phyloP scores from a whole-genome alignment of 2,797 vertebrate species.

The Antennarius maculatus region DNA sequence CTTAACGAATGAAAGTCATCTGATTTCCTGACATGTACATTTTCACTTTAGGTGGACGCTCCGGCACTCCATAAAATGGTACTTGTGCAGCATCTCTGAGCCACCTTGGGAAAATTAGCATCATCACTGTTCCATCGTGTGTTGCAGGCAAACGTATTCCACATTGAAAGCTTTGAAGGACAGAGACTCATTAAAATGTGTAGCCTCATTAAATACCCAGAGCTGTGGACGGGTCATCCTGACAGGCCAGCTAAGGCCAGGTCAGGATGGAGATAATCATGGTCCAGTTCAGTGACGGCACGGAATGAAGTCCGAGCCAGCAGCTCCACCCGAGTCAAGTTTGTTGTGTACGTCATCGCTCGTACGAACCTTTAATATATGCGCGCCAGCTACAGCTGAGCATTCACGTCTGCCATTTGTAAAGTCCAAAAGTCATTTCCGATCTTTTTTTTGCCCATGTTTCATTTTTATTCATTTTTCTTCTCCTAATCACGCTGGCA shows the following conservation, averaged over 20 bases:
- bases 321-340: slow-evolving; percentile 3
- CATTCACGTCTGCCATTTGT: slow-evolving; percentile 20
- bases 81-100: neutral
- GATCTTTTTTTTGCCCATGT: neutral
- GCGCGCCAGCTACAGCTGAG: neutral
- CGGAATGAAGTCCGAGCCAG: neutral
- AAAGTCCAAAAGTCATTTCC: neutral
- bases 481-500: neutral
- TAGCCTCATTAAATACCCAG: slow-evolving; percentile 50
- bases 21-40: too few species aligned
- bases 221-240: slow-evolving; percentile 46
- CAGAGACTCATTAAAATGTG: slow-evolving; percentile 17
- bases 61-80: neutral
- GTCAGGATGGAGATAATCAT: slow-evolving; percentile 2
- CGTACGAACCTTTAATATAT: too few species aligned
- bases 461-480: neutral
- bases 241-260: slow-evolving; percentile 16
- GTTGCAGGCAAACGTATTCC: slow-evolving; percentile 30
- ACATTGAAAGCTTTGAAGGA: slow-evolving; percentile 28
- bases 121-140: slow-evolving; percentile 19
- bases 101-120: slow-evolving; percentile 8
- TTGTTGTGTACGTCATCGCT: too few species aligned
- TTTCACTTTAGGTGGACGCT: neutral
- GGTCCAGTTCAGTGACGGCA: neutral
- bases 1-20: too few species aligned